These are phyloP conservation scores for Platynereis dumerilii DNA, from an alignment of 2,888 invertebrate genomes.

Conservation along the genomic window DNA sequence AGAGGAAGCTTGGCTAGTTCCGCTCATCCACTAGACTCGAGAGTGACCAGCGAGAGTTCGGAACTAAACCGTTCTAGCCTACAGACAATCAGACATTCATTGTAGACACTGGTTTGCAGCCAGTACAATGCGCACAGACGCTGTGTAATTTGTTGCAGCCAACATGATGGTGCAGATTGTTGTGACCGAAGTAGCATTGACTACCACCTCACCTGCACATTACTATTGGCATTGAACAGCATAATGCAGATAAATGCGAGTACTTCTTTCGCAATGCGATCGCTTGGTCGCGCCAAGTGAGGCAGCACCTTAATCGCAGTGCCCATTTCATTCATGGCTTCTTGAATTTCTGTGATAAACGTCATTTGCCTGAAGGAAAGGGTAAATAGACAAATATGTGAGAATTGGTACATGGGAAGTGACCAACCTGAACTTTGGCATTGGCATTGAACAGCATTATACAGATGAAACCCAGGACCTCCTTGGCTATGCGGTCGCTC, in stretches of 20 bases:
- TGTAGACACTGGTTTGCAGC: too few species aligned
- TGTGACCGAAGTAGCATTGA: too few species aligned
- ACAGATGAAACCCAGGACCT: slow-evolving; percentile 45
- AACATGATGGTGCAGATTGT: too few species aligned
- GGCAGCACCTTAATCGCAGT: slow-evolving; percentile 43
- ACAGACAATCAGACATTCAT: too few species aligned
- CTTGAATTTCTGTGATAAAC: slow-evolving; percentile 38
- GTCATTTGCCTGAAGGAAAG: slow-evolving; percentile 35
- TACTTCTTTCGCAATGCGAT: slow-evolving; percentile 43
- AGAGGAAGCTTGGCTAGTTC: too few species aligned
- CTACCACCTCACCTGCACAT: slow-evolving; percentile 39
- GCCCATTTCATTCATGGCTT: slow-evolving; percentile 39
- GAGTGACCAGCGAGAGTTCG: too few species aligned
- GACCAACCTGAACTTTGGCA: slow-evolving; percentile 42
- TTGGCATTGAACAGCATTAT: slow-evolving; percentile 50
- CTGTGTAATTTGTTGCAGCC: too few species aligned
- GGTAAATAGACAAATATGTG: not conserved
- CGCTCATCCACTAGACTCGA: too few species aligned
- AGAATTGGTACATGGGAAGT: not conserved
- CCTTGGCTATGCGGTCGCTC: slow-evolving; percentile 43
- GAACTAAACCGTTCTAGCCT: too few species aligned
- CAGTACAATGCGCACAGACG: too few species aligned
- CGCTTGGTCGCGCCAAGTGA: slow-evolving; percentile 42
- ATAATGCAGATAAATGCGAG: slow-evolving; percentile 43
- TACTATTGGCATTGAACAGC: slow-evolving; percentile 46